Base-by-base conservation (phyloP, 2,888 invertebrate species). In the Anticlea derivata region DNA sequence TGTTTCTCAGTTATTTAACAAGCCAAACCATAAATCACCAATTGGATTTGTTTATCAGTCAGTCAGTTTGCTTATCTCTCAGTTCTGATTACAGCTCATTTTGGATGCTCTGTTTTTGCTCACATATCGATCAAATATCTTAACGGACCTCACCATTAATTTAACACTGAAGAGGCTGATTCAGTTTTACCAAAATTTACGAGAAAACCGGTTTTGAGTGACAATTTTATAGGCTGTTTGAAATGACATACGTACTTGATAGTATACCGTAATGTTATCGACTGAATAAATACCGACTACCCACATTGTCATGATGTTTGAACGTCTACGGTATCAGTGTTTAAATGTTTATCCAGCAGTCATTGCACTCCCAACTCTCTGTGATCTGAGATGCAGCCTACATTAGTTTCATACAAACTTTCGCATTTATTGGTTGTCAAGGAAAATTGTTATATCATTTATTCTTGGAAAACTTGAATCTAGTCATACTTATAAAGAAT, bases 321-420 rank as follows among this genome's bases (percentile, higher is more conserved):
- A 29, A 27, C 33, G 17, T 35, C 34, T 48, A 24, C 30, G 29
- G 29, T 41, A 48, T 41, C 48, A 41, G 34, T 47, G 29, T 37
- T 31, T 43, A 29, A 26, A n/a, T 46, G 41, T 48, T 37, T 51
- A 40, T 41, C 17, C 39, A 40, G 44, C 45, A 40, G 51, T 51
- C 45, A 44, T 44, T 50, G 48, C 24, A 13, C 40, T 41, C 41
- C 11, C 26, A 31, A n/a, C n/a, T 39, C 26, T 13, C 31, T 11
- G 23, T 23, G 22, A n/a, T 22, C 23, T 31, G 11, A 23, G 31
- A 41, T 41, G 12, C 13, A 23, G 23, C 22, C 11, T 8, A n/a
- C 22, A 23, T 23, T 31, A 11, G 7, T 12, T 31, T n/a, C n/a
- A n/a, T n/a, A n/a, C n/a, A n/a, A n/a, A n/a, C n/a, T n/a, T n/a